Evolutionary conservation across 2,113 vertebrate genomes (phyloP).

Genomic region (Asarcornis scutulata): DNA sequence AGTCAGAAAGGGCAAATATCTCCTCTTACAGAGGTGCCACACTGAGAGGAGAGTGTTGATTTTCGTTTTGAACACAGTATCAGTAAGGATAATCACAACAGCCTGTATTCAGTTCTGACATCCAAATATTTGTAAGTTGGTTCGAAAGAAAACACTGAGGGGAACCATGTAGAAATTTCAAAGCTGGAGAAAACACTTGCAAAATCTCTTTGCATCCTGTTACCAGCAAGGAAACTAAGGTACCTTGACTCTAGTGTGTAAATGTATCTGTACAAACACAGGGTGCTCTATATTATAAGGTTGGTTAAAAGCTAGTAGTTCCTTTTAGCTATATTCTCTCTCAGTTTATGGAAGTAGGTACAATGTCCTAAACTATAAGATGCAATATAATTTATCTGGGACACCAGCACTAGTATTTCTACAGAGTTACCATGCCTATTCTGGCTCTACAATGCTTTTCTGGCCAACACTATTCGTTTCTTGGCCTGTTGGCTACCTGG

Average conservation of each 20-base stretch:
- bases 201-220: neutral
- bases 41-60: neutral
- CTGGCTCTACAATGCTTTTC: neutral
- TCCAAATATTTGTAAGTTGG: neutral
- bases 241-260: neutral
- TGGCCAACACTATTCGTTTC: neutral
- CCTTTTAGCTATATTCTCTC: neutral
- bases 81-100: fast-evolving
- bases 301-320: neutral
- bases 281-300: neutral
- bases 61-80: neutral
- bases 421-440: neutral
- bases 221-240: neutral
- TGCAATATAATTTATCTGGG: neutral
- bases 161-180: neutral
- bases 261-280: neutral
- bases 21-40: neutral
- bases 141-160: neutral
- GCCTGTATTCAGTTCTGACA: neutral
- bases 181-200: neutral
- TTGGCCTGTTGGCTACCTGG: neutral
- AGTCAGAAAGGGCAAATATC: neutral
- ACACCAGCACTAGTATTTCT: neutral
- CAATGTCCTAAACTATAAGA: neutral
- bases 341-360: neutral